Conservation (phyloP, 2,888 invertebrate genomes). For the Pteria penguin region DNA sequence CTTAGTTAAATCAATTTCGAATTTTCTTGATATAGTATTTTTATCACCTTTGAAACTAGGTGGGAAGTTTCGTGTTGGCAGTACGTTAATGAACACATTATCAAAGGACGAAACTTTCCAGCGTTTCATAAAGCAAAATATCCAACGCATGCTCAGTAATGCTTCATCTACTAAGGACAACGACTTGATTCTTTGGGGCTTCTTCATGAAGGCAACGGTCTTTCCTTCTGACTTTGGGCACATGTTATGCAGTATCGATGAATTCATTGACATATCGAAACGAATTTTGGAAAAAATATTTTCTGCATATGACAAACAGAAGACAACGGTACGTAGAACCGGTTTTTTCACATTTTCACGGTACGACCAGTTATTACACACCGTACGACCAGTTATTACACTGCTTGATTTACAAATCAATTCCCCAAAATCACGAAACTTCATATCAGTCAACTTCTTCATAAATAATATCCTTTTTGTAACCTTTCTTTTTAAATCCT, state of each 20-base stretch:
- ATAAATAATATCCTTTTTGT: too few species aligned
- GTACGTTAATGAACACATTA: neutral
- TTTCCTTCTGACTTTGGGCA: neutral
- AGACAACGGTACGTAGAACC: neutral
- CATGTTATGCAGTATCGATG: neutral
- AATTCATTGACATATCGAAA: neutral
- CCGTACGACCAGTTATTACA: too few species aligned
- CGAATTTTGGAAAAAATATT: neutral
- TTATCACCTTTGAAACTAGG: neutral
- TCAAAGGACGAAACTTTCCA: neutral
- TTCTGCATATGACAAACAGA: neutral
- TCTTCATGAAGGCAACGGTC: conserved; percentile 8
- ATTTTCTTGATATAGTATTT: neutral
- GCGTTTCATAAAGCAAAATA: neutral
- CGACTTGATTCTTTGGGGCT: neutral
- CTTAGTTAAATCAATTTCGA: neutral
- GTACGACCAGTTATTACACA: too few species aligned
- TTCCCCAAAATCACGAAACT: too few species aligned
- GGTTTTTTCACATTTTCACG: too few species aligned
- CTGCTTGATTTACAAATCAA: too few species aligned
- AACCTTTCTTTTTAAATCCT: too few species aligned
- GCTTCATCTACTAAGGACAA: neutral
- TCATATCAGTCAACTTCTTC: too few species aligned
- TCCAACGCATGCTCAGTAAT: neutral
- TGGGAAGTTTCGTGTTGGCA: neutral